Base-by-base conservation (phyloP, 2,113 vertebrate species). In the Eleginops maclovinus region DNA sequence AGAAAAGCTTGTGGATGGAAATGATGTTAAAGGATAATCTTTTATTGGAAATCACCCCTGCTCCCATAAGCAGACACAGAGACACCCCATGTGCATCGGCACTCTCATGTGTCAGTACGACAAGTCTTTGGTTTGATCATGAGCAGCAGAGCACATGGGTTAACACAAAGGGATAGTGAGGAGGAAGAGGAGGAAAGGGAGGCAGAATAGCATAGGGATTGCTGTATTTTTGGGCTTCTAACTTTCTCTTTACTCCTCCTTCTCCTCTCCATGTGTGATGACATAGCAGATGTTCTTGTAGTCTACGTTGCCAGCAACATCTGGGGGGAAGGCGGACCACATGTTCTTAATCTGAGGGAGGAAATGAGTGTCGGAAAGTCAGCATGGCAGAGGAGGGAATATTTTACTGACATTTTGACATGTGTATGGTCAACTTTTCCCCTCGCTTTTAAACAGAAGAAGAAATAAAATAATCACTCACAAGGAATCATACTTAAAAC, bases 261-360 rank as follows among this genome's bases (percentile, higher is more conserved):
- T 97, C 93, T 96, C 96, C 82, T 97, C 96, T 88, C 96, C 97
- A 68, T 97, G 97, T 90, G 96, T 97, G 95, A 97, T 97, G 95
- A 97, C 95, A 46, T 97, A 96, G 95, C 96, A 97, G 94, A 98
- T 97, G 90, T 96, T 97, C 94, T 98, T 98, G 95, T 98, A 98
- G 93, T 97, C 96, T 15, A 96, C 95, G 43, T 95, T 96, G 93
- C 94, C 96, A 10, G 94, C 96, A 66, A 96, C 95, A 90, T 97
- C 96, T 26, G 94, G 95, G 67, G 95, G 95, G 88, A 96, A 96
- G 62, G 96, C 96, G 40, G 94, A 81, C 95, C 95, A 97, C 94
- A 97, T 95, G 89, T 96, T 96, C 93, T 93, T 96, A 72, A 97
- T 95, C 96, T 96, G 82, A 3, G 56, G 44, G 43, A 14, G 50